Evolutionary conservation across 2,113 vertebrate genomes (phyloP).

Genomic region (Oceanodroma tethys): DNA sequence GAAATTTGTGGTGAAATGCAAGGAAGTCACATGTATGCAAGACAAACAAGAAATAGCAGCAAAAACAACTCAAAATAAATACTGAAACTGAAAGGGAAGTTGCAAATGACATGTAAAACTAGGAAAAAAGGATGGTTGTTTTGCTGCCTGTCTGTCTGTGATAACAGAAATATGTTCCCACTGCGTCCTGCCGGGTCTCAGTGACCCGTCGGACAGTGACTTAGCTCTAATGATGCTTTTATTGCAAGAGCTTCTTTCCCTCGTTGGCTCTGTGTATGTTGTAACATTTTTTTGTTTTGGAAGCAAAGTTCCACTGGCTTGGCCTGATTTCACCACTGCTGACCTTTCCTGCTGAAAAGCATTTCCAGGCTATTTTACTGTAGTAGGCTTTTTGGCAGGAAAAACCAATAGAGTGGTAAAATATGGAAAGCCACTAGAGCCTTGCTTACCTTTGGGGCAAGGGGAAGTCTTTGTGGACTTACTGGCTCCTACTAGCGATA

Average conservation of each 20-base stretch:
- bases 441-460: background rate
- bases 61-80: constrained; percentile 18
- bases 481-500: background rate
- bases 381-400: background rate
- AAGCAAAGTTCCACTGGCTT: background rate
- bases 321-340: background rate
- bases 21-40: constrained; percentile 52
- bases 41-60: constrained; percentile 59
- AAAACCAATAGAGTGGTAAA: background rate
- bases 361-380: background rate
- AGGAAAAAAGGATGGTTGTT: background rate
- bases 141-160: background rate
- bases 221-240: background rate
- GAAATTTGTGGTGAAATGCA: constrained; percentile 57
- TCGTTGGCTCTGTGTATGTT: background rate
- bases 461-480: background rate
- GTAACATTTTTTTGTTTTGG: background rate
- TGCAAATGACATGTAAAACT: background rate
- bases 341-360: background rate
- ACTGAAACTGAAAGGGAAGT: constrained; percentile 22
- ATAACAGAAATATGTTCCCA: background rate
- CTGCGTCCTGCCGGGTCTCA: background rate
- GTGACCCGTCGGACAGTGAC: background rate
- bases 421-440: background rate
- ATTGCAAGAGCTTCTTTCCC: background rate